Percentiles rank a stretch among this genome's conserved stretches.
Conservation (phyloP, 1,140 invertebrate genomes). For the Eumeta japonica region DNA sequence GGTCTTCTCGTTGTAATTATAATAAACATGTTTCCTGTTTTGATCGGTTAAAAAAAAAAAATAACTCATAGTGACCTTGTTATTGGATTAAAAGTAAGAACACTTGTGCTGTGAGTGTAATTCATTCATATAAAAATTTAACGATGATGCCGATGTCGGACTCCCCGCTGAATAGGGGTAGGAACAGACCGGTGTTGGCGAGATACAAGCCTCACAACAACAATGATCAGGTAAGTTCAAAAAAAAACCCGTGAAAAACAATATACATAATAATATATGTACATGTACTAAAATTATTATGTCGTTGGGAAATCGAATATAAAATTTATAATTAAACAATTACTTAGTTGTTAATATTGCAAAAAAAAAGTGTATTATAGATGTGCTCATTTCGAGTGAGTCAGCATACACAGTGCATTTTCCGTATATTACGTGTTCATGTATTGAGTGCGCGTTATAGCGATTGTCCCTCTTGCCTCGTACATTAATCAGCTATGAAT, state of each 20-base stretch:
- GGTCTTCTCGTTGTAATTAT: constrained; percentile 34
- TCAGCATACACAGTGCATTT: too few species aligned
- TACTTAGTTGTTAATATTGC: background rate
- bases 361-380: too few species aligned
- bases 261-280: too few species aligned
- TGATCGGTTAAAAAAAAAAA: too few species aligned
- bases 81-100: background rate
- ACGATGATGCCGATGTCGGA: constrained; percentile 41
- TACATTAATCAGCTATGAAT: too few species aligned
- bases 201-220: constrained; percentile 30
- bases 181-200: constrained; percentile 38
- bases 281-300: too few species aligned
- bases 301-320: constrained; percentile 1
- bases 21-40: constrained; percentile 45
- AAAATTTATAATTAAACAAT: background rate
- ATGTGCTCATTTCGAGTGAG: too few species aligned
- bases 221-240: constrained; percentile 34
- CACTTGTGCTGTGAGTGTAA: background rate
- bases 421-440: too few species aligned
- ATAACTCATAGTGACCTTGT: background rate
- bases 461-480: too few species aligned
- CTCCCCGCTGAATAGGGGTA: constrained; percentile 33
- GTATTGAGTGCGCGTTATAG: too few species aligned
- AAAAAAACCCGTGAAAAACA: background rate
- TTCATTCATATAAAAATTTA: too few species aligned